Base-by-base conservation (phyloP, 2,888 invertebrate species). In the Hedya salicella region DNA sequence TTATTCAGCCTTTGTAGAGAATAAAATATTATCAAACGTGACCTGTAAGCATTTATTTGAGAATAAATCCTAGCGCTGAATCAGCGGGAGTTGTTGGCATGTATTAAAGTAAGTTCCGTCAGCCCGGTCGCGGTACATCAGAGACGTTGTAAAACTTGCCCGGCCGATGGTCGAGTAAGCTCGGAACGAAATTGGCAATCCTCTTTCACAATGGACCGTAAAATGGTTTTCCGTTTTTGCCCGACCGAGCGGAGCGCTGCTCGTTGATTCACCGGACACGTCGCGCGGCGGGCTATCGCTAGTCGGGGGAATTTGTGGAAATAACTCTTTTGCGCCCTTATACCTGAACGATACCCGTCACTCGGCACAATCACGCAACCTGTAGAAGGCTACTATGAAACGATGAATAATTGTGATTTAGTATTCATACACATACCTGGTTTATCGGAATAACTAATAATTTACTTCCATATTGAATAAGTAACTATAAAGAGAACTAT, bases 191-290 rank as follows among this genome's bases (percentile, higher is more conserved):
- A 92, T 91, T 91, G 91, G 88, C 91, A 91, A 92, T 92, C 91
- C 91, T 87, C 89, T 87, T 89, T 87, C 90, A 92, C 91, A 91
- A 92, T 91, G 91, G 88, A 91, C 89, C 91, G 91, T 92, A 91
- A 91, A 92, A 91, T 92, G 91, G 91, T 90, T 90, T 91, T 86
- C 91, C 91, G 91, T 91, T 91, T 91, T 91, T 91, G 88, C 87
- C 86, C 87, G 88, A 85, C 86, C 89, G 84, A 88, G 87, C 90
- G 89, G 77, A 87, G 88, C 87, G 81, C 78, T 81, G 79, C 88
- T 89, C 88, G 88, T 90, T 91, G 89, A 88, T 86, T 89, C 89
- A 86, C 89, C 86, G 89, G 88, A 90, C 91, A 91, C 90, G 89
- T 90, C 87, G 85, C 87, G 74, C 78, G 79, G 83, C 81, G 87